Evolutionary conservation across 2,888 invertebrate species (phyloP).

Genomic region (Cryptophagus acutangulus): DNA sequence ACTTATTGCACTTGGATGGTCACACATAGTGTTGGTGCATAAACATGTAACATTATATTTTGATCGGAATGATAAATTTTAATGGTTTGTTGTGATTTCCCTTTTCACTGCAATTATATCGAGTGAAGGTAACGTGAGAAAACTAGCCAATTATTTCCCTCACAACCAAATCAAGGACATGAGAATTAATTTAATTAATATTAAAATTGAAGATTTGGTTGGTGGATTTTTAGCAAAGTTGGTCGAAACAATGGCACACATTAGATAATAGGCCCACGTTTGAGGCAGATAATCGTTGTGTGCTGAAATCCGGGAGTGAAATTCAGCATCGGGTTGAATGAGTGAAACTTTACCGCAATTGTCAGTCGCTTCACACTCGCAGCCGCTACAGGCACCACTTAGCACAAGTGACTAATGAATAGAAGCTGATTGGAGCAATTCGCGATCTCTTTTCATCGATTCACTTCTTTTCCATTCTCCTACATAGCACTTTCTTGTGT

Average conservation of each 20-base stretch:
- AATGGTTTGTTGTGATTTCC: not conserved
- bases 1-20: not conserved
- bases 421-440: slow-evolving; percentile 36
- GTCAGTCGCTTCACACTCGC: slow-evolving; percentile 38
- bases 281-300: too few relatives aligned
- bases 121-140: not conserved
- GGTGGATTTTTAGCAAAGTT: too few relatives aligned
- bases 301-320: not conserved
- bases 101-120: not conserved
- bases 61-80: not conserved
- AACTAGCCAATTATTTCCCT: too few relatives aligned
- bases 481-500: slow-evolving; percentile 25
- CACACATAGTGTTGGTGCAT: not conserved
- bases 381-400: slow-evolving; percentile 38
- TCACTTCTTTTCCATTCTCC: slow-evolving; percentile 19
- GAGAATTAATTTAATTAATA: too few relatives aligned
- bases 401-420: slow-evolving; percentile 42
- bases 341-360: slow-evolving; percentile 30
- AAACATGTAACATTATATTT: not conserved
- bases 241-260: too few relatives aligned
- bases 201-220: too few relatives aligned
- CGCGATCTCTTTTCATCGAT: slow-evolving; percentile 9
- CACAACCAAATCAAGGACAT: too few relatives aligned
- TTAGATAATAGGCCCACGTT: too few relatives aligned
- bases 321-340: not conserved